These are phyloP conservation scores for Corythornis vintsioides DNA, from an alignment of 2,113 vertebrate species.

Conservation along the genomic window DNA sequence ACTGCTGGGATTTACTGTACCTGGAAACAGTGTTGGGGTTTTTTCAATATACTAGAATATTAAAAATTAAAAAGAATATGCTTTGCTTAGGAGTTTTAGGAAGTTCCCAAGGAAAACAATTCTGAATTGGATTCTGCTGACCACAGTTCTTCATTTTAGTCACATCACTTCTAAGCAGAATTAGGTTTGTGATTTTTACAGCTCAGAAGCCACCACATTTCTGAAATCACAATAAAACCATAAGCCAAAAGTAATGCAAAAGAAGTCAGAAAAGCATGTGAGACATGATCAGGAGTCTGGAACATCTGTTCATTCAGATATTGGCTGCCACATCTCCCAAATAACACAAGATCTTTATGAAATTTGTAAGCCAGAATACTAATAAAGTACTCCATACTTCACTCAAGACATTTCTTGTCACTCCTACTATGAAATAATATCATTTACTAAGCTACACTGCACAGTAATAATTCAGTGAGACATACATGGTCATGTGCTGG, in stretches of 20 bases:
- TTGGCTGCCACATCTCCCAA: not conserved
- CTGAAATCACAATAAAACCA: not conserved
- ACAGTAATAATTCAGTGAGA: not conserved
- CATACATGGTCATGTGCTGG: not conserved
- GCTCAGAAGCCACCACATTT: not conserved
- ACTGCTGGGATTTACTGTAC: not conserved
- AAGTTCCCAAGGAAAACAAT: not conserved
- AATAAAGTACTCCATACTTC: not conserved
- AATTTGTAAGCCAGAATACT: not conserved
- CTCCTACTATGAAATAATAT: not conserved
- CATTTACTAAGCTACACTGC: not conserved
- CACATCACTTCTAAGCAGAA: not conserved
- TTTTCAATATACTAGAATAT: not conserved
- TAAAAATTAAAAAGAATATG: too few relatives aligned
- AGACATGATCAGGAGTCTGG: not conserved
- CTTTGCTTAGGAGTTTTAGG: not conserved
- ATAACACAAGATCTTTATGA: not conserved
- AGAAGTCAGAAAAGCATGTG: not conserved
- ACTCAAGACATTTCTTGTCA: not conserved
- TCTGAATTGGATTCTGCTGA: not conserved
- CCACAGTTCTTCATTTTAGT: not conserved
- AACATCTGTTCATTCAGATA: not conserved
- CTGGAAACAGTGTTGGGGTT: not conserved
- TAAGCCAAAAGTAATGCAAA: not conserved
- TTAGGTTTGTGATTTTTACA: not conserved